These are phyloP conservation scores for Philereme vetulata DNA, from an alignment of 2,888 invertebrate species.

Conservation along the genomic window DNA sequence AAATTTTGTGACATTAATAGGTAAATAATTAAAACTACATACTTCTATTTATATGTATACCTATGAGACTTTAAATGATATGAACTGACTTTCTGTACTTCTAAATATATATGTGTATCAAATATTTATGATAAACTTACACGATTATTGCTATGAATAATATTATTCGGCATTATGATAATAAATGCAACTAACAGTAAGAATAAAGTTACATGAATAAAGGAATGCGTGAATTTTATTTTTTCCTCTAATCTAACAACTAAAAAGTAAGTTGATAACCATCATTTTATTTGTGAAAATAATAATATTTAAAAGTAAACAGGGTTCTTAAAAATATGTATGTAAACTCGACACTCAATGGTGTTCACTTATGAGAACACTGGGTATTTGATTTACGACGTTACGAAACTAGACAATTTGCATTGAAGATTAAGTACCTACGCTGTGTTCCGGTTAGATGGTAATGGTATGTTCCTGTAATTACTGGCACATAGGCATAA, in stretches of 20 bases:
- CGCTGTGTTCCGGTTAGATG: no score
- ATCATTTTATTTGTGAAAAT: no score
- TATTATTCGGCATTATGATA: slow-evolving; percentile 28
- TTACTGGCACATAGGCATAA: no score
- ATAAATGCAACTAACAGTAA: slow-evolving; percentile 33
- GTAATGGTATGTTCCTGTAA: no score
- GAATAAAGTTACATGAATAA: slow-evolving; percentile 29
- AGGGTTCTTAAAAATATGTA: no score
- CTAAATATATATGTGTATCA: neutral
- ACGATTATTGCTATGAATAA: slow-evolving; percentile 11
- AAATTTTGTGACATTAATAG: slow-evolving; percentile 21
- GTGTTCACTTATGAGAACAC: no score
- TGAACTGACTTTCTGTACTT: slow-evolving; percentile 22
- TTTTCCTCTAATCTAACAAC: neutral
- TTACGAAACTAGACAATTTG: no score
- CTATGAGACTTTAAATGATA: slow-evolving; percentile 27
- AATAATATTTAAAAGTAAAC: no score
- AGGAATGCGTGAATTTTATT: neutral
- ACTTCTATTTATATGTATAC: slow-evolving; percentile 14
- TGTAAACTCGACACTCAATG: no score
- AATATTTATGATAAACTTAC: slow-evolving; percentile 16
- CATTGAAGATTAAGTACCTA: no score
- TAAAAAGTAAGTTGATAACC: no score
- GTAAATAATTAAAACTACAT: slow-evolving; percentile 24
- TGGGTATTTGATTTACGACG: no score